Evolutionary conservation across 2,797 vertebrate genomes (phyloP).

Genomic region (Podarcis siculus): DNA sequence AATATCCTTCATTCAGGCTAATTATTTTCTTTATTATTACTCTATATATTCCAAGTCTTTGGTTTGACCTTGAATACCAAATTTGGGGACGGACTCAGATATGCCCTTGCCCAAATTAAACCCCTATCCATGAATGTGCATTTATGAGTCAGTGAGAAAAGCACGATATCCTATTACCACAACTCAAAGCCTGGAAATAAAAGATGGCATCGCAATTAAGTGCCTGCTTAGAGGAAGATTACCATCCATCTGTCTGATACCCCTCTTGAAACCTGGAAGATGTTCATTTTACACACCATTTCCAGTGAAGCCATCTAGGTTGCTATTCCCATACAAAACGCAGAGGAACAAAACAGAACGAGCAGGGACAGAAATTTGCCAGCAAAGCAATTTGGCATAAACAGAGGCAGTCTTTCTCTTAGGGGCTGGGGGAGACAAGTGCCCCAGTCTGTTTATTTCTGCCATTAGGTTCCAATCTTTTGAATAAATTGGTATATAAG

Average conservation of each 20-base stretch:
- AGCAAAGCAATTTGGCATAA: not conserved
- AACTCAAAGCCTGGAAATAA: constrained; percentile 5
- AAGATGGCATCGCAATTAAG: constrained; percentile 3
- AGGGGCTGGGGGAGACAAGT: not conserved
- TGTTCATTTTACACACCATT: constrained; percentile 30
- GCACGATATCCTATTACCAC: not conserved
- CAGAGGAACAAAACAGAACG: not conserved
- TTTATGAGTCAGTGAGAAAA: not conserved
- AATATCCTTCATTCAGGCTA: not conserved
- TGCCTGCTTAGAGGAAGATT: constrained; percentile 1
- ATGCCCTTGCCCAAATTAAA: not conserved
- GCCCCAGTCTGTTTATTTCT: not conserved
- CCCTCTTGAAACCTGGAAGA: constrained; percentile 7
- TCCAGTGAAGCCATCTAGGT: constrained; percentile 14
- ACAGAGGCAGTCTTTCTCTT: not conserved
- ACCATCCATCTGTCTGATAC: constrained; percentile 24
- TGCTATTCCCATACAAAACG: constrained; percentile 6
- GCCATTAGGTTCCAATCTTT: not conserved
- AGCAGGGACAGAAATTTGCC: not conserved
- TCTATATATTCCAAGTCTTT: not conserved
- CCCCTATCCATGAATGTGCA: not conserved
- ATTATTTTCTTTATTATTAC: not conserved
- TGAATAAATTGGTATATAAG: not conserved
- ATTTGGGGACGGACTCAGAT: not conserved
- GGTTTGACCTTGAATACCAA: not conserved